Evolutionary conservation across 2,797 vertebrate species (phyloP).

Genomic region (Gallirallus australis): DNA sequence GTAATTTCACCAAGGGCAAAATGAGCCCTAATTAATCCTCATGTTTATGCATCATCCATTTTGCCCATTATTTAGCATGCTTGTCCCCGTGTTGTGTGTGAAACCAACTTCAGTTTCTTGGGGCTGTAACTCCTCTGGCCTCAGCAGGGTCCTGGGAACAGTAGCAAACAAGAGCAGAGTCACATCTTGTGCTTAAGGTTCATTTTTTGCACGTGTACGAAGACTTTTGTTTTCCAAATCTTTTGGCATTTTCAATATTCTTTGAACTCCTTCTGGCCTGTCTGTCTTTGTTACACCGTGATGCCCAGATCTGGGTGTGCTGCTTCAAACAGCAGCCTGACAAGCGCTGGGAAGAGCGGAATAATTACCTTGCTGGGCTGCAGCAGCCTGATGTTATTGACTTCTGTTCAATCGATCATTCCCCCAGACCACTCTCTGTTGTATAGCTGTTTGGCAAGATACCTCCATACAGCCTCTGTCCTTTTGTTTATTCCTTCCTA

Average conservation of each 20-base stretch:
- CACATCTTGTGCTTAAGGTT: fast-evolving
- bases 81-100: not conserved
- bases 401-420: constrained; percentile 68
- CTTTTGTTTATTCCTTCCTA: constrained; percentile 75
- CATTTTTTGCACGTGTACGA: not conserved
- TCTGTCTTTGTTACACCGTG: constrained; percentile 34
- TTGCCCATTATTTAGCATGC: not conserved
- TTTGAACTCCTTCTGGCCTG: constrained; percentile 52
- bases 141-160: not conserved
- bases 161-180: not conserved
- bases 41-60: not conserved
- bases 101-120: not conserved
- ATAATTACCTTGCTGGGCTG: constrained; percentile 69
- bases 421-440: constrained; percentile 46
- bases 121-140: not conserved
- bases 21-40: constrained; percentile 3
- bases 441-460: constrained; percentile 46
- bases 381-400: constrained; percentile 68
- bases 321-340: constrained; percentile 45
- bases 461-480: constrained; percentile 63
- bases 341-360: constrained; percentile 29
- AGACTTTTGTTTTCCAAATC: not conserved
- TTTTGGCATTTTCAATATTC: not conserved
- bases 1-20: not conserved
- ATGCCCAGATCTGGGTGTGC: constrained; percentile 38